Evolutionary conservation across 1,140 invertebrate species (phyloP).

Genomic region (Drosophila bifasciata): DNA sequence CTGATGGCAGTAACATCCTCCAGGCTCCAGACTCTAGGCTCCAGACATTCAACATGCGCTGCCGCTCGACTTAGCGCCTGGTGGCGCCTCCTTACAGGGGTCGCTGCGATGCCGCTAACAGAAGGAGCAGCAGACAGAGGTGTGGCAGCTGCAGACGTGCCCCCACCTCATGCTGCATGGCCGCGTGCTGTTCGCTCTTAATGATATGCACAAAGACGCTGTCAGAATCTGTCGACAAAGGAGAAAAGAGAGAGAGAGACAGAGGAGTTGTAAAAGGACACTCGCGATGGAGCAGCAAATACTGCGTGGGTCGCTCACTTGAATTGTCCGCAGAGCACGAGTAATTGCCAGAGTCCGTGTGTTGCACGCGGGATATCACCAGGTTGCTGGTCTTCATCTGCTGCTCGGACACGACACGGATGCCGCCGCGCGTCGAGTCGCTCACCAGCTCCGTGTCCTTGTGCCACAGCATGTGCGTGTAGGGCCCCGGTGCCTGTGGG

Average conservation of each 20-base stretch:
- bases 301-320: conserved; percentile 82
- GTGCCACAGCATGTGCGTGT: conserved; percentile 96
- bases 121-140: conserved; percentile 61
- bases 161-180: conserved; percentile 86
- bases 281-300: conserved; percentile 1
- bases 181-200: conserved; percentile 87
- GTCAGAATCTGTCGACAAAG: conserved; percentile 82
- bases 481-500: conserved; percentile 93
- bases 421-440: conserved; percentile 93
- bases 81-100: conserved; percentile 6
- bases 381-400: conserved; percentile 92
- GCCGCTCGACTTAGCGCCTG: conserved; percentile 51
- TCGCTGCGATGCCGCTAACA: conserved; percentile 22
- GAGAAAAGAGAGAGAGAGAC: not conserved
- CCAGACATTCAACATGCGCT: conserved; percentile 76
- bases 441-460: conserved; percentile 94
- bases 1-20: conserved; percentile 61
- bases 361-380: conserved; percentile 91
- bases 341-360: conserved; percentile 93
- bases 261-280: not conserved
- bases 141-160: conserved; percentile 61
- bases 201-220: conserved; percentile 85
- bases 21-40: conserved; percentile 20
- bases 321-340: conserved; percentile 91
- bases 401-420: conserved; percentile 94